Evolutionary conservation across 2,797 vertebrate species (phyloP).

Genomic region (Threskiornis aethiopicus): DNA sequence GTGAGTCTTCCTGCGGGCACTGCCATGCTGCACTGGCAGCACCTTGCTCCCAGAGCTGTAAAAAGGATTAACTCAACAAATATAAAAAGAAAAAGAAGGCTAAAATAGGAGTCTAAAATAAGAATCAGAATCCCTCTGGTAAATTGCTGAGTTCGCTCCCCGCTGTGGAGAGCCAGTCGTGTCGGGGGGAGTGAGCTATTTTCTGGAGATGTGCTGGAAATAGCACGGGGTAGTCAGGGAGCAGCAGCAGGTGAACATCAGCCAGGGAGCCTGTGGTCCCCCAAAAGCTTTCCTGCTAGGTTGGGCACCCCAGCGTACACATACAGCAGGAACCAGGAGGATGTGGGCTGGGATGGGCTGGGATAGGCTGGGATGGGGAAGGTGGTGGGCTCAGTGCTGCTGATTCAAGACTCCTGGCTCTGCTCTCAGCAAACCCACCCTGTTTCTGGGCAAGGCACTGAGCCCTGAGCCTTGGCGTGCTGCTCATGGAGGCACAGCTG

Average conservation of each 20-base stretch:
- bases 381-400: not conserved
- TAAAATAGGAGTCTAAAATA: conserved; percentile 58
- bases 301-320: accelerated
- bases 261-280: not conserved
- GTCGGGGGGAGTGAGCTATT: not conserved
- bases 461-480: not conserved
- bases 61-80: conserved; percentile 40
- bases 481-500: not conserved
- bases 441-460: not conserved
- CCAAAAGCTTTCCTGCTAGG: not conserved
- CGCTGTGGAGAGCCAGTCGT: not conserved
- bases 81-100: conserved; percentile 23
- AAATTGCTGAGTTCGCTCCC: conserved; percentile 33
- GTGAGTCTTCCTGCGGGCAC: not conserved
- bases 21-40: not conserved
- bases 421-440: not conserved
- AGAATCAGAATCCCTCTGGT: conserved; percentile 62
- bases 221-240: not conserved
- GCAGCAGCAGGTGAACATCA: not conserved
- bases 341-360: not conserved
- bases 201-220: conserved; percentile 43
- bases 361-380: not conserved
- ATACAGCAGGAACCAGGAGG: not conserved
- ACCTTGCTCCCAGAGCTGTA: not conserved
- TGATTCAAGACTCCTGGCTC: not conserved